Base-by-base conservation (phyloP, 2,888 invertebrate genomes). In the Megalurothrips usitatus region DNA sequence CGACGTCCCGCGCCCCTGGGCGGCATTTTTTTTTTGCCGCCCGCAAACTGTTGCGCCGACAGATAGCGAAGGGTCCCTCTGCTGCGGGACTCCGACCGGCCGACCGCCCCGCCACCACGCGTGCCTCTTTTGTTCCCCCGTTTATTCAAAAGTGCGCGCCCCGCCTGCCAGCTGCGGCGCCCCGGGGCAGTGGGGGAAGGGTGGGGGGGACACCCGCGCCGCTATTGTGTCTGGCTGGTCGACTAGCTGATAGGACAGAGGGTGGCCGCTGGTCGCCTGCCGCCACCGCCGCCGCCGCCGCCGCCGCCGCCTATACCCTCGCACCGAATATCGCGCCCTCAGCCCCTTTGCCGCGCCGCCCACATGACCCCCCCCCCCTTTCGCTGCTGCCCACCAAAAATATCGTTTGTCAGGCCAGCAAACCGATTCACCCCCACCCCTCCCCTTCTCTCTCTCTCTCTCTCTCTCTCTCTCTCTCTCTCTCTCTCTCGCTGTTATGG, bases 311-410 rank as follows among this genome's bases (percentile, higher is more conserved):
- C 58, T n/a, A 17, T n/a, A 58, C 58, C n/a, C n/a, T n/a, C 68
- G 68, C 68, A 75, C 68, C 68, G 26, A 43, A 75, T 75, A 75
- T 75, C 68, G 68, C 68, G 26, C 26, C 68, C 68, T 75, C 68
- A 75, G 68, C 68, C 26, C 68, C 26, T 75, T 75, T 1, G 14
- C 11, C 14, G 12, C 1, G 26, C 26, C 68, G 23, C 26, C 68
- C 34, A 43, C 34, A 43, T 43, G 34, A 43, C 34, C 34, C 34
- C 34, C 34, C 2, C 34, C 34, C 34, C 3, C 34, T 6, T 2
- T 4, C 3, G 2, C 34, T 2, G 34, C 34, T 43, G 34, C 23
- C 68, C 26, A 26, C 68, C 68, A 43, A 23, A 75, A 75, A 19
- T 75, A 75, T 26, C 68, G 68, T 23, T 68, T 23, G 68, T 23